Evolutionary conservation across 2,113 vertebrate species (phyloP).

Genomic region (Colossoma macropomum): DNA sequence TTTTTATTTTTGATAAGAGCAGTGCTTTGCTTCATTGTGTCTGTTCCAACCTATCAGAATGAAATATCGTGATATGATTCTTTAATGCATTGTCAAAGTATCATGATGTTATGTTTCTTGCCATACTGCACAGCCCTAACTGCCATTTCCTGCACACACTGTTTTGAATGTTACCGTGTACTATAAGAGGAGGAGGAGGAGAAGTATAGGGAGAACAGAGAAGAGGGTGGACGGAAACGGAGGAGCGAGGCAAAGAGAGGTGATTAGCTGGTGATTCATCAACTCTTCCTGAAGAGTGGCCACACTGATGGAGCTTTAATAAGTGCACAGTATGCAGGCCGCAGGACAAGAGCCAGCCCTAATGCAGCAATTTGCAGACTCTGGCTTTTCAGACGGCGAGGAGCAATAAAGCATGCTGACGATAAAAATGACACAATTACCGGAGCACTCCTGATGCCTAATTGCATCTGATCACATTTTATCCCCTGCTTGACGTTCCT

Average conservation of each 20-base stretch:
- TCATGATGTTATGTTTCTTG: background rate
- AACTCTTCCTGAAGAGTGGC: slow-evolving; percentile 44
- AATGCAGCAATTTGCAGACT: slow-evolving; percentile 59
- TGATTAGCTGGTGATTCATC: slow-evolving; percentile 58
- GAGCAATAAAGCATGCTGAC: slow-evolving; percentile 54
- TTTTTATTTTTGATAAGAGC: too few species aligned
- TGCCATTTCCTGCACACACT: background rate
- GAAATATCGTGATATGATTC: too few species aligned
- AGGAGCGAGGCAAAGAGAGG: slow-evolving; percentile 34
- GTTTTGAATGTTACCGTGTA: background rate
- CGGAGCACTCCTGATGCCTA: slow-evolving; percentile 55
- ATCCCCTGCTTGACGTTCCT: slow-evolving; percentile 44
- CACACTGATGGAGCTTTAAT: slow-evolving; percentile 51
- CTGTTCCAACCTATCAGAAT: too few species aligned
- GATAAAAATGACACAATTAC: slow-evolving; percentile 61
- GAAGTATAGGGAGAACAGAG: slow-evolving; percentile 1
- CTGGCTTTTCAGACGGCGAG: slow-evolving; percentile 39
- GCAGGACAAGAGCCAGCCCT: slow-evolving; percentile 36
- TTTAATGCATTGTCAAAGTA: background rate
- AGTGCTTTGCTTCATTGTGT: too few species aligned
- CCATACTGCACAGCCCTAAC: background rate
- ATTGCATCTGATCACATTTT: slow-evolving; percentile 57
- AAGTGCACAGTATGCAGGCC: slow-evolving; percentile 50
- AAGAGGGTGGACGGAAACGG: slow-evolving; percentile 23
- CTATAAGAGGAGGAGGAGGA: background rate